A percentile compares a stretch with the other conserved stretches of the same genome.
Evolutionary conservation across 2,113 vertebrate genomes (phyloP).

Genomic region (Melanerpes formicivorus): DNA sequence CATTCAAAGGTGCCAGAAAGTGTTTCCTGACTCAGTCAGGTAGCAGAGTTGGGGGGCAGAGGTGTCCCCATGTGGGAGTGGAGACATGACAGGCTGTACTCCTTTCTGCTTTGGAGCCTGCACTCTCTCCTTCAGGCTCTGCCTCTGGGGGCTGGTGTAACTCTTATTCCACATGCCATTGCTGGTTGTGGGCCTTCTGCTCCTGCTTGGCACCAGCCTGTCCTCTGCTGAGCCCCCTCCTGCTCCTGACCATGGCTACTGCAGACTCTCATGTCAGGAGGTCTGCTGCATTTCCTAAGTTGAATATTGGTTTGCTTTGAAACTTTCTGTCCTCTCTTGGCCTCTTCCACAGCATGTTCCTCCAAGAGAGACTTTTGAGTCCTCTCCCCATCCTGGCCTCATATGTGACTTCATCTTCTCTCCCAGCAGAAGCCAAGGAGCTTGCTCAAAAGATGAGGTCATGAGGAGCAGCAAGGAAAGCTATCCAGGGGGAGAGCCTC

Average conservation of each 20-base stretch:
- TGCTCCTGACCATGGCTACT: neutral
- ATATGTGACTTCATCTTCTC: neutral
- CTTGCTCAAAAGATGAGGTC: neutral
- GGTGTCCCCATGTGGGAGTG: neutral
- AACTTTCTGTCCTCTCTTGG: neutral
- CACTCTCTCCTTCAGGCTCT: neutral
- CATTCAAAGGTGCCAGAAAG: neutral
- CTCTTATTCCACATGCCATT: rapidly evolving
- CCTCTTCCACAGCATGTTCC: neutral
- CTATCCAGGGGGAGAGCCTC: neutral
- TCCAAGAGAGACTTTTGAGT: neutral
- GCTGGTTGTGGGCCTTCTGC: neutral
- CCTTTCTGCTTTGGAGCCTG: neutral
- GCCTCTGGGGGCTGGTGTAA: neutral
- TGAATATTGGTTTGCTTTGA: neutral
- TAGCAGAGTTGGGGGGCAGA: neutral
- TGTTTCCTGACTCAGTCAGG: neutral
- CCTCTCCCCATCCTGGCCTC: neutral
- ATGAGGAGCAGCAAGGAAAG: neutral
- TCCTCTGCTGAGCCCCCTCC: neutral
- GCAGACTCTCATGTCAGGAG: neutral
- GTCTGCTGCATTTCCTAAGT: neutral
- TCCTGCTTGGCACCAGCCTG: neutral
- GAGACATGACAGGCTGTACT: neutral
- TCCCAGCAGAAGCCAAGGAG: neutral